These are phyloP conservation scores for Sebastes schlegelii DNA, from an alignment of 2,113 vertebrate genomes.

Conservation along the genomic window DNA sequence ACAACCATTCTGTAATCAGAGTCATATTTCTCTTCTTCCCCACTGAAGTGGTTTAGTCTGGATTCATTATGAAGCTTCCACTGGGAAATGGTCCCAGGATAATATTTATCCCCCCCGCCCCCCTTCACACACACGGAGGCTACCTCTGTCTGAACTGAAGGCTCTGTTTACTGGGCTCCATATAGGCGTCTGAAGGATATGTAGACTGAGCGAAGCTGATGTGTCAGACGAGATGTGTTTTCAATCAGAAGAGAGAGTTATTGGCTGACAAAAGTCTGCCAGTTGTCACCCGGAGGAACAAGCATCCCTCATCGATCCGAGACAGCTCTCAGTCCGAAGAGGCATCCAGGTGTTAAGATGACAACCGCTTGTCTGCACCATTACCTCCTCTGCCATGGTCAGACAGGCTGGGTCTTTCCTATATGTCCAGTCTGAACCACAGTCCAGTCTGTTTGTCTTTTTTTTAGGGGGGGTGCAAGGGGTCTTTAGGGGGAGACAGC, in stretches of 20 bases:
- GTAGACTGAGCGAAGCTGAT: slow-evolving; percentile 21
- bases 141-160: slow-evolving; percentile 21
- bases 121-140: slow-evolving; percentile 56
- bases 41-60: slow-evolving; percentile 84
- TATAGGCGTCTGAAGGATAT: slow-evolving; percentile 38
- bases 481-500: no score
- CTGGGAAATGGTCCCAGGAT: slow-evolving; percentile 66
- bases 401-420: not conserved
- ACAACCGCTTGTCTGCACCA: not conserved
- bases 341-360: not conserved
- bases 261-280: slow-evolving; percentile 14
- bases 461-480: no score
- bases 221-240: slow-evolving; percentile 29
- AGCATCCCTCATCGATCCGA: slow-evolving; percentile 1
- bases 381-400: slow-evolving; percentile 8
- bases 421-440: not conserved
- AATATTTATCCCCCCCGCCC: slow-evolving; percentile 78
- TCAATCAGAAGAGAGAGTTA: slow-evolving; percentile 24
- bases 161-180: slow-evolving; percentile 61
- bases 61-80: slow-evolving; percentile 78
- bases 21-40: slow-evolving; percentile 71
- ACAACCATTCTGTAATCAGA: slow-evolving; percentile 82
- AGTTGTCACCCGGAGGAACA: slow-evolving; percentile 1
- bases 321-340: not conserved
- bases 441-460: no score